Base-by-base conservation (phyloP, 2,797 vertebrate species). In the Pseudochromis fuscus region DNA sequence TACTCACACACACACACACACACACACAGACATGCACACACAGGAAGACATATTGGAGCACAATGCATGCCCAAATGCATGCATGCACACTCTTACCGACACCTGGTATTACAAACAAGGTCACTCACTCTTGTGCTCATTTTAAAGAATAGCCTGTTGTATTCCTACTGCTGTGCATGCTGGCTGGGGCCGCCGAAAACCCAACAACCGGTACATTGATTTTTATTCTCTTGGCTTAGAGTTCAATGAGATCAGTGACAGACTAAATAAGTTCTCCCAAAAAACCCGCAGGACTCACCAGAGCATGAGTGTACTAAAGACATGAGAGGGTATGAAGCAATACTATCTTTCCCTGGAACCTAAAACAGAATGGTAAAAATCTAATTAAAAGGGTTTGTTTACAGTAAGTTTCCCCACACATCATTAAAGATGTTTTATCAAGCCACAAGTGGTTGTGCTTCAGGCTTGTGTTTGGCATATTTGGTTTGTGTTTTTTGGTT, bases 311-410 rank as follows among this genome's bases (percentile, higher is more conserved):
- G 82, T 86, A 66, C 67, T 50, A 53, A 79, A 82, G 67, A 88
- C 79, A 87, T 87, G 84, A 92, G 82, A 83, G 84, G 79, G 61
- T 71, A 75, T 87, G 53, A 82, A 82, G 72, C 86, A 84, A 79
- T 65, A 33, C 55, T 85, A 53, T 84, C 77, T 85, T 80, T 77
- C 76, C 69, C 68, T 77, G 66, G 55, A 79, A 67, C 64, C 73
- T 79, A 76, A 86, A 91, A 83, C 79, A 79, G 81, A 73, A 57
- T 69, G 70, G 68, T 86, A 77, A 72, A 83, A 89, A 84, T 85
- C 80, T 64, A 90, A 91, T 92, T 86, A 84, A 89, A 87, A 81
- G 64, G 51, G 57, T 88, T 87, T 90, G 77, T 90, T 90, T 89
- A 90, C 87, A 86, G 81, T 87, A 70, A 83, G 58, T 87, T 67